Evolutionary conservation across 2,888 invertebrate genomes (phyloP).

Genomic region (Andrena hattorfiana): DNA sequence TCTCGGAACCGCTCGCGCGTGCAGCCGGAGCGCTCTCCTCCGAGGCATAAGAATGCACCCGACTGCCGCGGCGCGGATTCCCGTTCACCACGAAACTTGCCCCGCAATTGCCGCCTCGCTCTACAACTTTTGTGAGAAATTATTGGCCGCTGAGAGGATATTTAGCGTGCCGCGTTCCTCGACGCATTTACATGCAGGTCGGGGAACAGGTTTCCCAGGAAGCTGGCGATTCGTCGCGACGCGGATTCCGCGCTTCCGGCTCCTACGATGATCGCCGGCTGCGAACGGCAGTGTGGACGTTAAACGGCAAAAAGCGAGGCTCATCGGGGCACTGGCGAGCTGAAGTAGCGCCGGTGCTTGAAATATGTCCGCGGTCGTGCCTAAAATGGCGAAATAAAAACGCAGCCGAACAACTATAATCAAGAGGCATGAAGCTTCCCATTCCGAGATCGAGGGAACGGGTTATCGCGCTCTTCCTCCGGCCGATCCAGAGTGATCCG

Average conservation of each 20-base stretch:
- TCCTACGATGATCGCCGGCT: neutral
- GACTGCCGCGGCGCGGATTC: no score
- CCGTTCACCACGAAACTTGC: no score
- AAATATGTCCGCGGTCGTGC: neutral
- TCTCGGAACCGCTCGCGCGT: neutral
- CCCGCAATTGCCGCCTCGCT: neutral
- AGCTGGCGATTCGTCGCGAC: conserved; percentile 21
- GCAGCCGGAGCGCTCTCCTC: neutral
- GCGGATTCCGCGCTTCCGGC: neutral
- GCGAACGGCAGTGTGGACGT: neutral
- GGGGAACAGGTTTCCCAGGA: conserved; percentile 29
- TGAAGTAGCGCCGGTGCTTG: neutral
- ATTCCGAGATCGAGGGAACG: neutral
- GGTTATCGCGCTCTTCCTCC: neutral
- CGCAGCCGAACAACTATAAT: neutral
- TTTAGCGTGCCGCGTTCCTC: no score
- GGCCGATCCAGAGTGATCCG: conserved; percentile 8
- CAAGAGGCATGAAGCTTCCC: neutral
- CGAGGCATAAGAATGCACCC: neutral
- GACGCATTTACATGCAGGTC: neutral
- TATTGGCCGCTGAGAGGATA: neutral
- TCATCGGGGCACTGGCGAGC: neutral
- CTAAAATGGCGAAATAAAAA: neutral
- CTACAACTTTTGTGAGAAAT: conserved; percentile 17
- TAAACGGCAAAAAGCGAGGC: neutral